Evolutionary conservation across 1,140 invertebrate species (phyloP), one percentile per base, ranked within the genome.

Genomic region (Rhopalosiphum maidis): DNA sequence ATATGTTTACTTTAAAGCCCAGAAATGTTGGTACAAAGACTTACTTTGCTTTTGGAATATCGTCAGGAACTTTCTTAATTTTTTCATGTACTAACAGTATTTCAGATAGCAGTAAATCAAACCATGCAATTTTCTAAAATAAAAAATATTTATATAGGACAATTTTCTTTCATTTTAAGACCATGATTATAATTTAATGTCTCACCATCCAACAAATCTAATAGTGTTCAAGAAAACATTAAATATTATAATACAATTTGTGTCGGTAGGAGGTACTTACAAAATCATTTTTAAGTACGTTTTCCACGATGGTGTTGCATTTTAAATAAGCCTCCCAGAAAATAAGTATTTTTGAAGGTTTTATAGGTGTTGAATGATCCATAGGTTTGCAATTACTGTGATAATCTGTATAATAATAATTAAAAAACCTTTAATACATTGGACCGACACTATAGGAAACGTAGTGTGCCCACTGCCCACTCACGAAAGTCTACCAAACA

Each of bases 31-130:
- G 21, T 83, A 86, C 4, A 15, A 86, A 54, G 90, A 94, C 94
- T 92, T 37, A 94, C 94, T 92, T 94, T 41, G 91, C 94, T 46
- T 96, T 96, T 93, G 96, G 96, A 94, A 96, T 95, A 93, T 96
- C 95, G 94, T 96, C 96, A 94, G 96, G 96, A 37, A 96, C 95
- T 94, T 96, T 95, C 93, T 95, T 95, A 54, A 96, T 96, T 94
- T 96, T 96, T 94, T 96, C 96, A 88, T 96, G 94, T 93, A 96
- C 95, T 37, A 96, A 95, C 35, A 97, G 95, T 94, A 96, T 96
- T 95, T 97, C 96, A 41, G 96, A 96, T 86, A 97, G 95, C 95
- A 97, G 96, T 94, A 96, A 94, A 95, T 97, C 96, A 94, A 97
- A 95, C 96, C 96, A 97, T 77, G 95, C 96, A 82, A 96, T 96